phyloP scores from a whole-genome alignment of 1,140 invertebrate genomes.

The Drosophila erecta region DNA sequence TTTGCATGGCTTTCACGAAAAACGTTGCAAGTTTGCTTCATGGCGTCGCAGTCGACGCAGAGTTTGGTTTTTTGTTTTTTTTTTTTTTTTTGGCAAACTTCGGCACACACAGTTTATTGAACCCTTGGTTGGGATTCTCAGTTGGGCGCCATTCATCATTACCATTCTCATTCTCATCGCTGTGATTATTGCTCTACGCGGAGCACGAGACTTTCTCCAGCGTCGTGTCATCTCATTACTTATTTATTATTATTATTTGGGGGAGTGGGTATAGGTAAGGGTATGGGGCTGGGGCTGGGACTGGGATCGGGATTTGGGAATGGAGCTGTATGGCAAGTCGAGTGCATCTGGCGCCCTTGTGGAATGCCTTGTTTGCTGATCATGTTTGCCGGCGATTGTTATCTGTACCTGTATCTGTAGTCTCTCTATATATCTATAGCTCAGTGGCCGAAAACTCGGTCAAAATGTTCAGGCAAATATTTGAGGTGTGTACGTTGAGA shows the following conservation, averaged over 20 bases:
- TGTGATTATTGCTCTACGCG: slow-evolving; percentile 35
- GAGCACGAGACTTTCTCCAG: slow-evolving; percentile 62
- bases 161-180: slow-evolving; percentile 40
- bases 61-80: slow-evolving; percentile 31
- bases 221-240: slow-evolving; percentile 33
- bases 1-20: slow-evolving; percentile 40
- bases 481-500: slow-evolving; percentile 14
- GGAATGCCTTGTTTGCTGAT: slow-evolving; percentile 27
- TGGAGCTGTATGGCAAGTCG: slow-evolving; percentile 2
- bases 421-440: slow-evolving; percentile 5
- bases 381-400: slow-evolving; percentile 18
- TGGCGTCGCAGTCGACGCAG: slow-evolving; percentile 20
- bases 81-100: slow-evolving; percentile 66
- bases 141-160: slow-evolving; percentile 48
- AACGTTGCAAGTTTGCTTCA: slow-evolving; percentile 40
- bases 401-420: slow-evolving; percentile 6
- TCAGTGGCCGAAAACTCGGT: slow-evolving; percentile 25
- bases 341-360: slow-evolving; percentile 26
- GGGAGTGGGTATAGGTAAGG: slow-evolving; percentile 2
- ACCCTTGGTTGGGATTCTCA: slow-evolving; percentile 38
- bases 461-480: slow-evolving; percentile 43
- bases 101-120: slow-evolving; percentile 63
- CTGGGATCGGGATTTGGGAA: neutral
- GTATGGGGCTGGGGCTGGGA: slow-evolving; percentile 1
- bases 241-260: slow-evolving; percentile 4